Conservation (phyloP, 2,797 vertebrate species). For the Parambassis ranga region DNA sequence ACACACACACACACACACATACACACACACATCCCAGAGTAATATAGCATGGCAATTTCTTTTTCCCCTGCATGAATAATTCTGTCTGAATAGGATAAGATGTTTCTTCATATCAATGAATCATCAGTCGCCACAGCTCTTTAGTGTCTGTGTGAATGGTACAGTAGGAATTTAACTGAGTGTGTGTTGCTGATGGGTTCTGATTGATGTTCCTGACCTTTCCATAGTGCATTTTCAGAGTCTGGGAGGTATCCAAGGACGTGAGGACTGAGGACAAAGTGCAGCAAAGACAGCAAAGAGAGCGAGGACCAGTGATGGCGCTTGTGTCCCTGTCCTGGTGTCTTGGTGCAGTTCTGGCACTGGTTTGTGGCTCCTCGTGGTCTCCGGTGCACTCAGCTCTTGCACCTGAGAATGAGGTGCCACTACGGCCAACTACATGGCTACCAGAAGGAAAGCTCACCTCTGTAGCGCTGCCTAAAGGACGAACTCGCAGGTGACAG, state of each 20-base stretch:
- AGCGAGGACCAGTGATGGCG: constrained; percentile 39
- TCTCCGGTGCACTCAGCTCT: constrained; percentile 36
- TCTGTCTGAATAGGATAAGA: constrained; percentile 78
- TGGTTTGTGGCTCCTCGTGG: constrained; percentile 59
- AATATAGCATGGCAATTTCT: constrained; percentile 71
- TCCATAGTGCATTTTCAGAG: constrained; percentile 37
- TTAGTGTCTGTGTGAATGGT: constrained; percentile 48
- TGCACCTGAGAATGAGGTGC: constrained; percentile 82
- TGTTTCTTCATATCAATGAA: constrained; percentile 77
- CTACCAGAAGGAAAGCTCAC: constrained; percentile 84
- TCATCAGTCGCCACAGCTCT: constrained; percentile 68
- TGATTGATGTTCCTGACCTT: constrained; percentile 63
- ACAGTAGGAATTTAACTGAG: constrained; percentile 37
- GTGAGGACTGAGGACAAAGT: constrained; percentile 11
- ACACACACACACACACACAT: constrained; percentile 23
- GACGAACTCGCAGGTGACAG: constrained; percentile 84
- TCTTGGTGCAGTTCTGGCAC: constrained; percentile 45
- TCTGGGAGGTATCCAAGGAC: constrained; percentile 23
- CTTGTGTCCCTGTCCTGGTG: constrained; percentile 59
- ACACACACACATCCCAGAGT: constrained; percentile 62
- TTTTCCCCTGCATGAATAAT: constrained; percentile 79
- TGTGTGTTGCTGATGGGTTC: background rate
- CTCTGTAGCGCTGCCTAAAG: constrained; percentile 82
- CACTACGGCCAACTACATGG: constrained; percentile 81
- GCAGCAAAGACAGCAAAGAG: background rate